Conservation (phyloP, 2,113 vertebrate species). For the Hydropotes inermis region DNA sequence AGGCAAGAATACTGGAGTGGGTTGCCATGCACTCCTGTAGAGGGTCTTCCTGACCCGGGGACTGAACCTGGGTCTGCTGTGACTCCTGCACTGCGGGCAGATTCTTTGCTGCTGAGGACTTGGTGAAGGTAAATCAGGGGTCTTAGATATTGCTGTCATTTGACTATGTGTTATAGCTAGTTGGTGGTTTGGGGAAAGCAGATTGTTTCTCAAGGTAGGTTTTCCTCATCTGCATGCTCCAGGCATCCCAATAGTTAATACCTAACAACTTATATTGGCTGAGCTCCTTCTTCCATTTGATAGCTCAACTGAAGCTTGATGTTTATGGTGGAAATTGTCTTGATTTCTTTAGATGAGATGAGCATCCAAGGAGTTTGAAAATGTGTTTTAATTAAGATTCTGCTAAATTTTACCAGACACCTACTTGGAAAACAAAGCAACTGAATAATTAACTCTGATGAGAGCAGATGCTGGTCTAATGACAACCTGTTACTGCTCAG, state of each 20-base stretch:
- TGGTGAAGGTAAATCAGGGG: not conserved
- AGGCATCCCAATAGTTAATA: constrained; percentile 73
- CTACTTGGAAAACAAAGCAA: constrained; percentile 90
- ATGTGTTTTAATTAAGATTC: constrained; percentile 92
- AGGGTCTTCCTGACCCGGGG: not conserved
- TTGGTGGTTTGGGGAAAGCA: not conserved
- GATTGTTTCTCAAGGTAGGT: not conserved
- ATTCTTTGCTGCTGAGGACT: not conserved
- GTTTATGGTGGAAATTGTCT: constrained; percentile 87
- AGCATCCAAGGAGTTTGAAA: constrained; percentile 89
- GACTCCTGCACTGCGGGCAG: not conserved
- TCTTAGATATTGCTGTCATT: not conserved
- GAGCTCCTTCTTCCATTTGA: constrained; percentile 82
- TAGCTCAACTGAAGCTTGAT: constrained; percentile 87
- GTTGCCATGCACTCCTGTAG: not conserved
- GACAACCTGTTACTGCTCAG: constrained; percentile 92
- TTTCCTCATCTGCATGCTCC: not conserved
- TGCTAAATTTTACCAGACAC: constrained; percentile 91
- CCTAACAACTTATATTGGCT: constrained; percentile 72
- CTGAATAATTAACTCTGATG: constrained; percentile 91
- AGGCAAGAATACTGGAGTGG: not conserved
- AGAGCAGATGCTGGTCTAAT: constrained; percentile 93
- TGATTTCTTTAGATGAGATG: constrained; percentile 88
- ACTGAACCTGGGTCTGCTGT: not conserved
- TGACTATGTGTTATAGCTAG: not conserved